phyloP scores from a whole-genome alignment of 2,797 vertebrate species.

The Phataginus tetradactyla region DNA sequence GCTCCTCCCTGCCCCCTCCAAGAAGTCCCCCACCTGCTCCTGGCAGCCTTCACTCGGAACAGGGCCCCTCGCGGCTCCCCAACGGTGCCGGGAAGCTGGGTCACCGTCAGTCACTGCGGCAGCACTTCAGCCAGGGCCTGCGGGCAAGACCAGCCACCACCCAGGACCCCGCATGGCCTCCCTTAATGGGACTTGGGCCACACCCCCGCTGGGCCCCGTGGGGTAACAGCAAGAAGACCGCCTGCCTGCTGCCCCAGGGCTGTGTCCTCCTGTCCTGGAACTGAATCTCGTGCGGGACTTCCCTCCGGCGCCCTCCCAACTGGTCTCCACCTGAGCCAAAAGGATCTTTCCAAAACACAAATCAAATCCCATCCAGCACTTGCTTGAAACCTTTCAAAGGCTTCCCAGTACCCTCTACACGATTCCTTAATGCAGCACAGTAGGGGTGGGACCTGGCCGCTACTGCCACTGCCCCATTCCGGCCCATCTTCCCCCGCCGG shows the following conservation, averaged over 20 bases:
- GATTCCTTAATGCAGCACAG: not conserved
- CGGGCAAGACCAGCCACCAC: not conserved
- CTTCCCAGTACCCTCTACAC: not conserved
- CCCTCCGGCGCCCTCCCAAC: not conserved
- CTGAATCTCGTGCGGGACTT: not conserved
- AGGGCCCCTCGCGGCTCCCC: not conserved
- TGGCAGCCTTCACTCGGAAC: not conserved
- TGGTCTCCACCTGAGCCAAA: not conserved
- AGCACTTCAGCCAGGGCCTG: not conserved
- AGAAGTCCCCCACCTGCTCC: not conserved
- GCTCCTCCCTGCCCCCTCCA: not conserved
- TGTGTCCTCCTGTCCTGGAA: not conserved
- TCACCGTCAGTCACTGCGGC: not conserved
- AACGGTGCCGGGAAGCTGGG: not conserved
- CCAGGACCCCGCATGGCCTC: not conserved
- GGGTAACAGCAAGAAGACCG: not conserved
- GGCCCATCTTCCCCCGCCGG: not conserved
- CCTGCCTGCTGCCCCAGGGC: not conserved
- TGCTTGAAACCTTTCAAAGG: not conserved
- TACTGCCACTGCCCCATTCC: not conserved
- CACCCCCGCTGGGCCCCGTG: rapidly evolving
- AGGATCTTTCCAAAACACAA: constrained; percentile 30
- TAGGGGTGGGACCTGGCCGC: rapidly evolving
- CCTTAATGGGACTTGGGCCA: not conserved
- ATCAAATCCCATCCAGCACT: not conserved